These are phyloP conservation scores for Abramis brama DNA, from an alignment of 2,113 vertebrate genomes.

Conservation along the genomic window DNA sequence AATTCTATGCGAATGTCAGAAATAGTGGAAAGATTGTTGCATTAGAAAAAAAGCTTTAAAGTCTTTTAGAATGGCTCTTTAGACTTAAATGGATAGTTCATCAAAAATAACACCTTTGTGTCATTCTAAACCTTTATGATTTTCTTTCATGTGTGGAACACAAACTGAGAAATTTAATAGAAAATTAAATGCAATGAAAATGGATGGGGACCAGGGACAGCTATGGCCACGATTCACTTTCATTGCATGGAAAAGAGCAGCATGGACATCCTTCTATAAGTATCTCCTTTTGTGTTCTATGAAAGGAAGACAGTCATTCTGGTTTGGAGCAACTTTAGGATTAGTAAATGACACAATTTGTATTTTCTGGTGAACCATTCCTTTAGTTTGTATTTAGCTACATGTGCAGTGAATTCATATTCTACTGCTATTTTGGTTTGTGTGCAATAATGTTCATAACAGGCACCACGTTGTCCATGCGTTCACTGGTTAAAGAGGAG, in stretches of 20 bases:
- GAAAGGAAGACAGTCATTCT: background rate
- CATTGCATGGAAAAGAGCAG: background rate
- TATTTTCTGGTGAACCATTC: background rate
- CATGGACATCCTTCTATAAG: background rate
- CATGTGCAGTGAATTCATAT: background rate
- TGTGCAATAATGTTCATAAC: background rate
- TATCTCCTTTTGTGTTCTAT: background rate
- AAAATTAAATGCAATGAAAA: background rate
- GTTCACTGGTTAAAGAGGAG: conserved; percentile 81
- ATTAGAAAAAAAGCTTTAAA: too few relatives aligned
- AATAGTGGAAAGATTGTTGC: background rate
- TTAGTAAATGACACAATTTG: background rate
- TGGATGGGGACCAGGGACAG: background rate
- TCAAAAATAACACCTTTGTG: background rate
- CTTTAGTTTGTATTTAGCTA: background rate
- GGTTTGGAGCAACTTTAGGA: background rate
- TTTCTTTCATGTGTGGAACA: background rate
- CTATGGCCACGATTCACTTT: background rate
- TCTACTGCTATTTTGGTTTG: background rate
- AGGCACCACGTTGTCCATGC: conserved; percentile 81
- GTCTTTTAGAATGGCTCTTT: background rate
- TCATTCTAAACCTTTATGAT: background rate
- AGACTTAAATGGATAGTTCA: background rate
- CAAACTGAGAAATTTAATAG: background rate
- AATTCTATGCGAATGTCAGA: too few relatives aligned